Percentiles rank a stretch among this genome's conserved stretches.
phyloP scores from a whole-genome alignment of 2,113 vertebrate genomes.

The Galbula dea region DNA sequence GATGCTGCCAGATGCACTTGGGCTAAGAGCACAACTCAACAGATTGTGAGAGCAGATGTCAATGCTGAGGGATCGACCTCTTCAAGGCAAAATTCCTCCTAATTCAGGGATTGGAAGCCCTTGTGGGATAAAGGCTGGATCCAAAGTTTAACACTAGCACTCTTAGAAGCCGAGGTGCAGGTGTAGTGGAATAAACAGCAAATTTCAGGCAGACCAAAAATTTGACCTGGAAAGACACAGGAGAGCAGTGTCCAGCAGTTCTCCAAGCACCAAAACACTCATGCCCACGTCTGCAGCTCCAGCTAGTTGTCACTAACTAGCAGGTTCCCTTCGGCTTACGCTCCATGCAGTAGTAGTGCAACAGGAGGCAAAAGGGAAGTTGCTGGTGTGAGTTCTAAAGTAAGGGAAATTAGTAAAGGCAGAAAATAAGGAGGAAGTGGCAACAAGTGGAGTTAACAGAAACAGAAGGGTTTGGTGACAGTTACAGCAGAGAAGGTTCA shows the following conservation, averaged over 20 bases:
- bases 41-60: background rate
- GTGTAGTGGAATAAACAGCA: background rate
- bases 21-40: background rate
- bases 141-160: rapidly evolving
- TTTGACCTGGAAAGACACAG: background rate
- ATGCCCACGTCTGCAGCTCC: background rate
- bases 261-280: background rate
- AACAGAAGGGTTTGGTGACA: background rate
- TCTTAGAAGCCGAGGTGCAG: background rate
- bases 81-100: background rate
- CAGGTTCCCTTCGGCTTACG: too few species aligned
- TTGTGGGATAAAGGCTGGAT: background rate
- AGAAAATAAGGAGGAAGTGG: background rate
- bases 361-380: background rate
- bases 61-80: background rate
- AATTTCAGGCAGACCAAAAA: background rate
- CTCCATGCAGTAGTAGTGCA: too few species aligned
- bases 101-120: background rate
- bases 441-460: background rate
- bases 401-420: background rate
- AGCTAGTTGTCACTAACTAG: background rate
- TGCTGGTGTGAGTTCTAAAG: background rate
- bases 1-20: background rate
- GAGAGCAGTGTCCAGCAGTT: background rate
- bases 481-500: background rate